Percentiles rank a stretch among this genome's conserved stretches.
phyloP scores from a whole-genome alignment of 2,888 invertebrate genomes.

The Drosophila phalerata region DNA sequence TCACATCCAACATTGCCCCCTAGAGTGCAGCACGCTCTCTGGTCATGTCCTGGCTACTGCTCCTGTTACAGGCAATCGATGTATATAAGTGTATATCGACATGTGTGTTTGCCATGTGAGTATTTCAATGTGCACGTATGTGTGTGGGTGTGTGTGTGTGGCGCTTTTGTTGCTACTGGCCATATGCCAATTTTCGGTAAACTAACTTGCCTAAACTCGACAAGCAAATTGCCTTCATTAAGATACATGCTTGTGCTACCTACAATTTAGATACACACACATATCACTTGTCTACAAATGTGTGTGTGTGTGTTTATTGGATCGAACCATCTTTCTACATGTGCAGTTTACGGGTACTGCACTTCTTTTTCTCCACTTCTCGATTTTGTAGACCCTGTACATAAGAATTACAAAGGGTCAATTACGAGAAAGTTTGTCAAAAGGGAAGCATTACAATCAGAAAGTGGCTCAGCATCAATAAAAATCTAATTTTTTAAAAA shows the following conservation, averaged over 20 bases:
- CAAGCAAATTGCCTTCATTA: constrained; percentile 82
- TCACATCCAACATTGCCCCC: constrained; percentile 64
- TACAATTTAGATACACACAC: constrained; percentile 71
- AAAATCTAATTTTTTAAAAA: too few species aligned
- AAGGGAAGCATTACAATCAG: not conserved
- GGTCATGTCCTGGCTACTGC: constrained; percentile 53
- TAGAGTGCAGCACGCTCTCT: constrained; percentile 67
- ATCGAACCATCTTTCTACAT: constrained; percentile 59
- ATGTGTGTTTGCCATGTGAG: constrained; percentile 1
- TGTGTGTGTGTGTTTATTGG: constrained; percentile 29
- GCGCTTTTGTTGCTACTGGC: constrained; percentile 79
- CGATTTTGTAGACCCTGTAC: constrained; percentile 4
- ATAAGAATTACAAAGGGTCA: not conserved
- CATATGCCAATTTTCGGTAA: constrained; percentile 83
- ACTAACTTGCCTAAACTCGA: constrained; percentile 82
- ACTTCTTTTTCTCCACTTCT: constrained; percentile 34
- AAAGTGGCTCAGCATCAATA: too few species aligned
- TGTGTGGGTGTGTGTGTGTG: constrained; percentile 34
- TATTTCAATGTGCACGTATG: constrained; percentile 11
- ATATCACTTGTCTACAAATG: constrained; percentile 15
- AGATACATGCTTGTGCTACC: constrained; percentile 79
- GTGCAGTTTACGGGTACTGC: constrained; percentile 55
- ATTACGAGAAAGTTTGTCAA: not conserved
- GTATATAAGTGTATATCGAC: constrained; percentile 27
- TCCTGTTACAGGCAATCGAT: constrained; percentile 57